Base-by-base conservation (phyloP, 2,888 invertebrate genomes). In the Monoplex corrugatus region DNA sequence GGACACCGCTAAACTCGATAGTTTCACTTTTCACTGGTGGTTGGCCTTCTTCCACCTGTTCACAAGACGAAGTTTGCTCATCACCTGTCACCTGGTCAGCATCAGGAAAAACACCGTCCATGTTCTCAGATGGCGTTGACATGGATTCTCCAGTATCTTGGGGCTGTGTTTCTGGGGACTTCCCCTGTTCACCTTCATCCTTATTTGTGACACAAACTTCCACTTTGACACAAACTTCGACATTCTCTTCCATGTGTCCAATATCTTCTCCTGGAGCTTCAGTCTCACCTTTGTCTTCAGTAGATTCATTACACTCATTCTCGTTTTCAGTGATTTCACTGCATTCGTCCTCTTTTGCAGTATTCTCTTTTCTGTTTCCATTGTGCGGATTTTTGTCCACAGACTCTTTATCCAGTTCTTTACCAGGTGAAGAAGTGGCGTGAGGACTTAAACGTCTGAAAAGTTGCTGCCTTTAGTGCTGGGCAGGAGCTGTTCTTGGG, bases 401-500 rank as follows among this genome's bases (percentile, higher is more conserved):
- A 28, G 43, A 43, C 43, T 28, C 78, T 28, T 43, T n/a, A 43
- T 80, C 78, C 5, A 43, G 43, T 8, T 43, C 43, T 28, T 5
- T 19, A 28, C 78, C 23, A 0, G 80, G 87, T 5, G 75, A 87
- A 8, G 78, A 45, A 32, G 44, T 50, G n/a, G 50, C 45, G 2
- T n/a, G n/a, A n/a, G 78, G 38, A 32, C 23, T 80, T 8, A 23
- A 40, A 13, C 43, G 32, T 68, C 43, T 23, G 63, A 88, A 83
- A 83, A 32, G 6, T 16, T 23, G 38, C 63, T 72, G 35, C 40
- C 72, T 63, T 68, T 82, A 23, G 83, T 83, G 63, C 83, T 82
- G 57, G 88, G 82, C 2, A 83, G 44, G 40, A 43, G 82, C 35
- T 83, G 63, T 3, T 72, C 83, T 44, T 16, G 23, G 0, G 78